Base-by-base conservation (phyloP, 2,797 vertebrate species). In the Anas bernieri region DNA sequence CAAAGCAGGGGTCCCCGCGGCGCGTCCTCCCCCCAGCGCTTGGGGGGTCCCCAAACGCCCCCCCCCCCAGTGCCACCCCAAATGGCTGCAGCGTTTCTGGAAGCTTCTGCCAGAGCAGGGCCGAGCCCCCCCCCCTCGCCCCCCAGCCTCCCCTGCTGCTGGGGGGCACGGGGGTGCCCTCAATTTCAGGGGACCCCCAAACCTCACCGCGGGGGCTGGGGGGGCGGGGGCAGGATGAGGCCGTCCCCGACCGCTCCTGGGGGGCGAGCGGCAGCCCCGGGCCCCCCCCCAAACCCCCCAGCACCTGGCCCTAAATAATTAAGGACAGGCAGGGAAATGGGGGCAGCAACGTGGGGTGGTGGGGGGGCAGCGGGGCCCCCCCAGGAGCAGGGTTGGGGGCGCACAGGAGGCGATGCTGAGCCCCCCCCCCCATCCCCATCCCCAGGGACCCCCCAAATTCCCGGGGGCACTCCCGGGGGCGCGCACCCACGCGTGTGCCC, bases 171-270 rank as follows among this genome's bases (percentile, higher is more conserved):
- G 17, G 0, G 0, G 30, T 12, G 17, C 10, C 62, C 61, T 21
- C 7, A 1, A 46, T 23, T 6, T 15, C 54, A 20, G 9, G 0
- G 0, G 50, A 86, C 17, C 17, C 15, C 22, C 20, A 5, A 14
- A 14, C 17, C 25, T 39, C 31, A 12, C 2, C 50, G 22, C 78
- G 9, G n/a, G 41, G 72, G 26, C 18, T 58, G 22, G 37, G 66
- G 18, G 6, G 22, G 14, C 10, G 11, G 22, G 20, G 26, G 33
- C 17, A 41, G 30, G 21, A 10, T 1, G 0, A 33, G 2, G 18
- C 30, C 61, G 39, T 31, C 23, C 10, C 39, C 46, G 18, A 17
- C 41, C 41, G 3, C 41, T 15, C 41, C 41, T 41, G 41, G 41
- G n/a, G 39, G 22, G 16, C 12, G 6, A 69, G 35, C 6, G 9